Conservation (phyloP, 2,888 invertebrate species). For the Stenoptilia bipunctidactyla region DNA sequence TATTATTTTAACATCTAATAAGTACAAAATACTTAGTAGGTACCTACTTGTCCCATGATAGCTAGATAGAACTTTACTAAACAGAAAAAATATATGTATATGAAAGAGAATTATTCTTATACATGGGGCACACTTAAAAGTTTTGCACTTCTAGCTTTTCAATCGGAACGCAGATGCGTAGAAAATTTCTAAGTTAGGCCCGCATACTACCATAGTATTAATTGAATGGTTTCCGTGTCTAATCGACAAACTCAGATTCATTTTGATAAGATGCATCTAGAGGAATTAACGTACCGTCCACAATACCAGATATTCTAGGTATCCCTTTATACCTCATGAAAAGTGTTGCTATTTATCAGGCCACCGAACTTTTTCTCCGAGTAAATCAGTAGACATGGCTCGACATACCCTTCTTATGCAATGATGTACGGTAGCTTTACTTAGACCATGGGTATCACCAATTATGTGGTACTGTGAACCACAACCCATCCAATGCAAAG, state of each 20-base stretch:
- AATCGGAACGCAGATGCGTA: no score
- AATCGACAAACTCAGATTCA: slow-evolving; percentile 9
- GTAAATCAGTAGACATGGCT: slow-evolving; percentile 6
- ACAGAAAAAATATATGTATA: no score
- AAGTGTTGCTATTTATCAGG: slow-evolving; percentile 5
- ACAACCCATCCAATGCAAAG: slow-evolving; percentile 5
- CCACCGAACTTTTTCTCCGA: slow-evolving; percentile 10
- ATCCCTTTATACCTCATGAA: slow-evolving; percentile 4
- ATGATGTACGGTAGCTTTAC: slow-evolving; percentile 3
- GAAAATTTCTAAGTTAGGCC: slow-evolving; percentile 10
- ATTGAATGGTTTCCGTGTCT: slow-evolving; percentile 11
- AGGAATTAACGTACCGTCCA: slow-evolving; percentile 6
- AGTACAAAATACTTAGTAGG: no score
- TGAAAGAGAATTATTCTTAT: no score
- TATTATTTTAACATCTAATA: no score
- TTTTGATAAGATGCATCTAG: slow-evolving; percentile 8
- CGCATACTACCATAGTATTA: slow-evolving; percentile 9
- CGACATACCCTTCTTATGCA: slow-evolving; percentile 6
- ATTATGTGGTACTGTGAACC: slow-evolving; percentile 3
- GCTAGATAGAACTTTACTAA: no score
- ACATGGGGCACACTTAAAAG: no score
- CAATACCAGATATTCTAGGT: slow-evolving; percentile 3
- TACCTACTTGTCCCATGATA: no score
- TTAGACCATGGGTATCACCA: slow-evolving; percentile 3
- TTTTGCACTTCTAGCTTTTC: no score